These are phyloP conservation scores for Paramacrobiotus metropolitanus DNA, from an alignment of 1,140 invertebrate genomes.

Conservation along the genomic window DNA sequence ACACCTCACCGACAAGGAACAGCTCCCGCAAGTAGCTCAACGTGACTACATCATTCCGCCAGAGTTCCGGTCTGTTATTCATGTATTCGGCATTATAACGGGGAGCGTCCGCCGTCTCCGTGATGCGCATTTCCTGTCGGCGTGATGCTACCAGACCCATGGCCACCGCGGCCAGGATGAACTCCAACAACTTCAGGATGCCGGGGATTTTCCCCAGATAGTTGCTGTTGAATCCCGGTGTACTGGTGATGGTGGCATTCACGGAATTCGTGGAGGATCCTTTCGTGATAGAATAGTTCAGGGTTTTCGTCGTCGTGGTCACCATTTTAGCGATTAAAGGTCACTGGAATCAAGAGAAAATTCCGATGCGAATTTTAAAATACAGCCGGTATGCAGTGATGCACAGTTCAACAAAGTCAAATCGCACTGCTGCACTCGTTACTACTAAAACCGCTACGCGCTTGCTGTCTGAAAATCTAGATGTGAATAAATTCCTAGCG, in stretches of 20 bases:
- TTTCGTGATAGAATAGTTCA: not conserved
- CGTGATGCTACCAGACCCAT: not conserved
- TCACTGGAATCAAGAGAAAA: too few relatives aligned
- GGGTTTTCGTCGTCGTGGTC: slow-evolving; percentile 5
- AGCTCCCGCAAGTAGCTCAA: not conserved
- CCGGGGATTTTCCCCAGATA: slow-evolving; percentile 2
- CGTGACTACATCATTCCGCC: too few relatives aligned
- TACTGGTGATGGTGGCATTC: not conserved
- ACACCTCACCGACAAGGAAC: slow-evolving; percentile 2
- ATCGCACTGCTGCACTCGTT: too few relatives aligned
- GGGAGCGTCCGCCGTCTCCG: not conserved
- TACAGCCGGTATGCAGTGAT: too few relatives aligned
- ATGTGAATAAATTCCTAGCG: too few relatives aligned
- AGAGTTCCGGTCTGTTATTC: not conserved
- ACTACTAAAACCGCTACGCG: too few relatives aligned
- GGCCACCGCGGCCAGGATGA: not conserved
- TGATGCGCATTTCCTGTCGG: not conserved
- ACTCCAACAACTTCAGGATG: not conserved
- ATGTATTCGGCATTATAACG: too few relatives aligned
- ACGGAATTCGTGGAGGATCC: not conserved
- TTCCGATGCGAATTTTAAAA: too few relatives aligned
- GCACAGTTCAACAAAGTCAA: too few relatives aligned
- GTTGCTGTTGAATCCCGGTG: slow-evolving; percentile 1
- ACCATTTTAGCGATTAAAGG: slow-evolving; percentile 30
- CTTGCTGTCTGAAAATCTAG: too few relatives aligned